These are phyloP conservation scores for Apodemia hepburni DNA, from an alignment of 2,888 invertebrate species.

Conservation along the genomic window DNA sequence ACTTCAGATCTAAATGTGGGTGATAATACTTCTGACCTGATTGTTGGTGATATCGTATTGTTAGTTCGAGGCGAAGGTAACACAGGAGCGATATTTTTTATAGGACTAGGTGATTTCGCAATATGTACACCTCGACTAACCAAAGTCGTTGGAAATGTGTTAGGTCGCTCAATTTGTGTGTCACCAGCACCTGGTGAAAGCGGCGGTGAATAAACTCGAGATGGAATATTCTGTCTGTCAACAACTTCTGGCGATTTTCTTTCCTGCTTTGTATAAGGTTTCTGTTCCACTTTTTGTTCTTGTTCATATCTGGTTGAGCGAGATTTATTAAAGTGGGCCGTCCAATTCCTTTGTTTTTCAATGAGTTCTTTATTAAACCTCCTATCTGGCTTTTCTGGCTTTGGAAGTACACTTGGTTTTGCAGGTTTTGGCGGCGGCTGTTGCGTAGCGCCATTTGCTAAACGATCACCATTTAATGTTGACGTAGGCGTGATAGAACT, in stretches of 20 bases:
- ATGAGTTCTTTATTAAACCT: conserved; percentile 92
- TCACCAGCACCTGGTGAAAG: conserved; percentile 81
- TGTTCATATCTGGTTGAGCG: conserved; percentile 72
- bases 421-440: conserved; percentile 70
- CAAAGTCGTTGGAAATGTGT: conserved; percentile 62
- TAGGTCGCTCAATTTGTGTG: conserved; percentile 64
- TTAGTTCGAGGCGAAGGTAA: conserved; percentile 53
- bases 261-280: conserved; percentile 56
- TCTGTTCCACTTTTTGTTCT: conserved; percentile 56
- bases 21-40: conserved; percentile 48
- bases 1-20: conserved; percentile 49
- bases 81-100: conserved; percentile 54
- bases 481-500: conserved; percentile 76
- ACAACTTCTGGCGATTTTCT: conserved; percentile 60
- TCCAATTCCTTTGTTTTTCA: conserved; percentile 95
- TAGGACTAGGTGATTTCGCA: conserved; percentile 69
- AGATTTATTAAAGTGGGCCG: conserved; percentile 92
- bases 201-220: conserved; percentile 74
- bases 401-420: conserved; percentile 81
- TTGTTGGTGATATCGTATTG: conserved; percentile 44
- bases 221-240: conserved; percentile 63
- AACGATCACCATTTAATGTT: conserved; percentile 63
- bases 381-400: conserved; percentile 91
- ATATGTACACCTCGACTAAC: conserved; percentile 55
- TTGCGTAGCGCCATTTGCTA: conserved; percentile 67